A percentile compares a stretch with the other conserved stretches of the same genome.
Evolutionary conservation across 2,113 vertebrate genomes (phyloP).

Genomic region (Sus scrofa): T2T-Sscrofa CM000826.6:56834501-56835000

Average conservation of each 20-base stretch:
- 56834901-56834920: no score
- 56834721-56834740: neutral
- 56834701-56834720: neutral
- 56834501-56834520: neutral
- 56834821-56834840: neutral
- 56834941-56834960: no score
- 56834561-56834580: neutral
- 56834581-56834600: neutral
- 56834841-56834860: neutral
- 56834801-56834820: neutral
- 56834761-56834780: neutral
- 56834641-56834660: neutral
- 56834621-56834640: neutral
- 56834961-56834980: no score
- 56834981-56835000: neutral
- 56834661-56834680: neutral
- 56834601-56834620: accelerated
- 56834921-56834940: no score
- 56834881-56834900: no score
- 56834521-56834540: neutral
- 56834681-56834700: neutral
- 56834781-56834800: neutral
- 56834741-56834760: neutral
- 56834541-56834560: neutral
- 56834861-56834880: no score